A percentile compares a stretch with the other conserved stretches of the same genome.
phyloP scores from a whole-genome alignment of 1,140 invertebrate genomes.

The Paralvinella palmiformis region DNA sequence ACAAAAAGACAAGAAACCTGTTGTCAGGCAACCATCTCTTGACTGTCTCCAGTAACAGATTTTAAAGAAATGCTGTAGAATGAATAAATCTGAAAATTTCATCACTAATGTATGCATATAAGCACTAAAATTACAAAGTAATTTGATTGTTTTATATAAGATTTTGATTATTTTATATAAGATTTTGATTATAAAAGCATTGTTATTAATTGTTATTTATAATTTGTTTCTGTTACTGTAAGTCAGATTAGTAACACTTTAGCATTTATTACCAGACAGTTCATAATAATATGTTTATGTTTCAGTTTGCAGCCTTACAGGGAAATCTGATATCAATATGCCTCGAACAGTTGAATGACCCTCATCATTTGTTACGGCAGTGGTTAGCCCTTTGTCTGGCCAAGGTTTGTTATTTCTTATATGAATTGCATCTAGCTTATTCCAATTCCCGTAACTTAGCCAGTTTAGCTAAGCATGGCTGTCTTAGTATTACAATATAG shows the following conservation, averaged over 20 bases:
- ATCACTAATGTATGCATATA: too few relatives aligned
- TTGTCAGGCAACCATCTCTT: too few relatives aligned
- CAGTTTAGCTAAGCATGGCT: too few relatives aligned
- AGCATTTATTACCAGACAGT: background rate
- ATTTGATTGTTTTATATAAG: background rate
- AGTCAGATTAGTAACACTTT: background rate
- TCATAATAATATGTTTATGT: background rate
- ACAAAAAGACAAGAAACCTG: too few relatives aligned
- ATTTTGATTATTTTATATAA: background rate
- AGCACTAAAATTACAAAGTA: too few relatives aligned
- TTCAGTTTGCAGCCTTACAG: conserved; percentile 69
- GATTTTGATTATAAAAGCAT: background rate
- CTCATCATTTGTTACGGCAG: conserved; percentile 66
- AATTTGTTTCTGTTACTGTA: background rate
- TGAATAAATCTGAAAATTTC: too few relatives aligned
- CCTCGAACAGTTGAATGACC: conserved; percentile 59
- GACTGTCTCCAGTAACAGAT: too few relatives aligned
- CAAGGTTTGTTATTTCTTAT: conserved; percentile 31
- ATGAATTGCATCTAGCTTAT: background rate
- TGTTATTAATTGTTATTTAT: background rate
- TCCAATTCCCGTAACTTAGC: too few relatives aligned
- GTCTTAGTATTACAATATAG: too few relatives aligned
- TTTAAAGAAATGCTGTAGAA: too few relatives aligned
- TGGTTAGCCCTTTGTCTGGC: conserved; percentile 92
- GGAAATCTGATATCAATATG: conserved; percentile 83